A percentile compares a stretch with the other conserved stretches of the same genome.
These are phyloP conservation scores for Amphiprion clarkii DNA, from an alignment of 2,797 vertebrate species.

Conservation along the genomic window DNA sequence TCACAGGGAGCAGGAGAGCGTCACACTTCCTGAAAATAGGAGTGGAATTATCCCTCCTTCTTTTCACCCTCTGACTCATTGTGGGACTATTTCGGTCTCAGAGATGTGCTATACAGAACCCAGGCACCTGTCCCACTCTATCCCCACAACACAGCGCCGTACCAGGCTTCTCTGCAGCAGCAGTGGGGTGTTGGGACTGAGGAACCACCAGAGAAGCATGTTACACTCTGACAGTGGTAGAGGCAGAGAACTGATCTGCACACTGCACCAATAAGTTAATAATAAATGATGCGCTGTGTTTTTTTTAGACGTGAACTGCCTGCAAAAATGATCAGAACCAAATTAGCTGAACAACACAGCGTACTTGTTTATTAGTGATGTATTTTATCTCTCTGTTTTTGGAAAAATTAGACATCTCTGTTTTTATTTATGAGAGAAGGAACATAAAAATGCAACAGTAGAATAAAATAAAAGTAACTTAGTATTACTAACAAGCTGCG, in stretches of 20 bases:
- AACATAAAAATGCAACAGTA: not conserved
- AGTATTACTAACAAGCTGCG: not conserved
- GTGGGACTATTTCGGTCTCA: conserved; percentile 80
- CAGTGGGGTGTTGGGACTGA: not conserved
- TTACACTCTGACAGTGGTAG: not conserved
- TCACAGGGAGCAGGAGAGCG: conserved; percentile 48
- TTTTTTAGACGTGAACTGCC: not conserved
- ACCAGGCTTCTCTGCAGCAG: conserved; percentile 26
- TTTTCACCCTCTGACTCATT: conserved; percentile 80
- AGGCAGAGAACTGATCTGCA: not conserved
- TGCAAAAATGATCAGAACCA: no score
- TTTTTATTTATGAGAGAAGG: not conserved
- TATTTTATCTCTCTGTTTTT: no score
- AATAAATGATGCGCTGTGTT: not conserved
- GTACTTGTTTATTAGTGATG: no score
- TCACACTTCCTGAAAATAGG: conserved; percentile 73
- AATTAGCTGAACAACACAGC: no score
- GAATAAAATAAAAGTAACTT: no score
- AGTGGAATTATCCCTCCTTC: conserved; percentile 72
- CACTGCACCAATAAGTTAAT: not conserved
- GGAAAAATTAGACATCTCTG: no score
- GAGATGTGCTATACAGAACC: conserved; percentile 49
- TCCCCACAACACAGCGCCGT: conserved; percentile 45
- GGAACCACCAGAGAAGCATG: conserved; percentile 3
- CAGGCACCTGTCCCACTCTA: conserved; percentile 77